These are phyloP conservation scores for Dipus sagitta DNA, from an alignment of 2,797 vertebrate species.

Conservation along the genomic window DNA sequence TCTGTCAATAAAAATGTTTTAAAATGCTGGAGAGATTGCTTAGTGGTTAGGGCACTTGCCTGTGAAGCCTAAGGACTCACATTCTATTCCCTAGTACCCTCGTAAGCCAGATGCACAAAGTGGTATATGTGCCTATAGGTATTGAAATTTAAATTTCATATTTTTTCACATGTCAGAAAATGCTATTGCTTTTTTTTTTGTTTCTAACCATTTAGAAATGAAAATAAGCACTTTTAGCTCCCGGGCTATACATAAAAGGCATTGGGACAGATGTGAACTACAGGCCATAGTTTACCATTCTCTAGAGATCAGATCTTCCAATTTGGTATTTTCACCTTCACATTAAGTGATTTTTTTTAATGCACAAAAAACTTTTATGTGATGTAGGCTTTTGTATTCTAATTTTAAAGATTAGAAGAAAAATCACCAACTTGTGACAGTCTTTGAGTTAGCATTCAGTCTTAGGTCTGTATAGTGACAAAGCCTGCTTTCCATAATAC, in stretches of 20 bases:
- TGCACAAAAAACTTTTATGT: not conserved
- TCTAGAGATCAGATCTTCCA: not conserved
- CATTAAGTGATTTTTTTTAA: not conserved
- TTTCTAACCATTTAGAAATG: slow-evolving; percentile 13
- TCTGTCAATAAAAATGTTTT: too few species aligned
- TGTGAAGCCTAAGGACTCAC: too few species aligned
- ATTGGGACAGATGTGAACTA: not conserved
- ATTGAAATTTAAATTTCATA: slow-evolving; percentile 41
- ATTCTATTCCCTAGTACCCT: too few species aligned
- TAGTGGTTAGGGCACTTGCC: too few species aligned
- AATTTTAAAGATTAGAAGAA: not conserved
- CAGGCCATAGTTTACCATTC: not conserved
- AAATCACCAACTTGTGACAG: not conserved
- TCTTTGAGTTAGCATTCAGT: slow-evolving; percentile 21
- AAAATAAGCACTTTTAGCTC: not conserved
- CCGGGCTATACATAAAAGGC: not conserved
- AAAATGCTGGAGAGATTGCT: too few species aligned
- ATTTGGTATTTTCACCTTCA: not conserved
- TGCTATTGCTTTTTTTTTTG: not conserved
- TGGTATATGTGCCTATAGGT: not conserved
- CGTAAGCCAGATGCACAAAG: too few species aligned
- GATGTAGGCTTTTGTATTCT: not conserved
- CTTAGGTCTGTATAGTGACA: not conserved
- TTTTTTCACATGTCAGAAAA: not conserved
- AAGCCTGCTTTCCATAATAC: not conserved